Percentiles rank a stretch among this genome's conserved stretches.
Conservation (phyloP, 2,113 vertebrate genomes). For the Limanda limanda region DNA sequence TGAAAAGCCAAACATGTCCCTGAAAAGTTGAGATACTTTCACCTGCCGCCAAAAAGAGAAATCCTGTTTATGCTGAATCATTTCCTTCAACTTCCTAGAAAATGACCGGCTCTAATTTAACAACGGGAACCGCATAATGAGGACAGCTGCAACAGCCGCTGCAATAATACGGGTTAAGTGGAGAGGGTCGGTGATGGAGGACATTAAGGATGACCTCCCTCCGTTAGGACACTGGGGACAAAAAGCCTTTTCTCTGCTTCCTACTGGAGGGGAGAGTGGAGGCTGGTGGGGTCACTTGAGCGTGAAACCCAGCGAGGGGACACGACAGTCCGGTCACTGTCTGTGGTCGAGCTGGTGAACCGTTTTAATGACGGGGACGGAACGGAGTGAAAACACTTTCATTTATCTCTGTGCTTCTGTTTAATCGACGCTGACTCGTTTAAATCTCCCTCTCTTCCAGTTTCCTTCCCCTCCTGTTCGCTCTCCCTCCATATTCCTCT, state of each 20-base stretch:
- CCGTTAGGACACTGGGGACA: constrained; percentile 56
- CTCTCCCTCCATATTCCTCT: constrained; percentile 27
- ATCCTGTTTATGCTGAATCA: neutral
- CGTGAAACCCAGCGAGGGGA: constrained; percentile 51
- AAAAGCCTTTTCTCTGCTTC: constrained; percentile 57
- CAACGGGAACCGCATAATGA: too few species aligned
- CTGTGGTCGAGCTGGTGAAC: constrained; percentile 60
- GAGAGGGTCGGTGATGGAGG: constrained; percentile 34
- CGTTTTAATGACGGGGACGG: constrained; percentile 65
- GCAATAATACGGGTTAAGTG: constrained; percentile 21
- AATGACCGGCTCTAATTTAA: too few species aligned
- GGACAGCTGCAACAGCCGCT: neutral
- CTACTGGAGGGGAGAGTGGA: constrained; percentile 59
- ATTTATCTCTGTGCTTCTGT: constrained; percentile 22
- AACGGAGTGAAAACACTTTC: constrained; percentile 28
- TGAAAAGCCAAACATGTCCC: constrained; percentile 3
- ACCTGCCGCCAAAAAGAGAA: too few species aligned
- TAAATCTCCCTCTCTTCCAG: constrained; percentile 19
- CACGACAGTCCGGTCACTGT: constrained; percentile 62
- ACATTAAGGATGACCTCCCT: constrained; percentile 43
- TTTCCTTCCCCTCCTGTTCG: constrained; percentile 14
- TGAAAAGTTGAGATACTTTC: neutral
- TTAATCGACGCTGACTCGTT: constrained; percentile 36
- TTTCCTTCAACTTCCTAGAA: too few species aligned
- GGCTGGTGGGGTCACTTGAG: constrained; percentile 67